Base-by-base conservation (phyloP, 2,888 invertebrate species). In the Stramonita haemastoma region DNA sequence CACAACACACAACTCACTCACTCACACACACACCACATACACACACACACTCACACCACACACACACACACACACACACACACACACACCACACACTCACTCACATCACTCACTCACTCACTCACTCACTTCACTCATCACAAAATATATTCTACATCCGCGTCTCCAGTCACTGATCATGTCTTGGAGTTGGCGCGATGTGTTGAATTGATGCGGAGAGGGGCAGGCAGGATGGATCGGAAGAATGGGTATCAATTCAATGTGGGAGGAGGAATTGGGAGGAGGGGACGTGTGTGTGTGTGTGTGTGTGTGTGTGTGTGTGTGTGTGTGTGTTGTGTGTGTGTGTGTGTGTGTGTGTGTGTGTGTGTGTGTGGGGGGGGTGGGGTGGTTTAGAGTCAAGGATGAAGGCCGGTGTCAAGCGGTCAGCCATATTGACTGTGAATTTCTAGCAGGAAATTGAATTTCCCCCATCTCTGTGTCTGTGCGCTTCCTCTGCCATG, bases 311-410 rank as follows among this genome's bases (percentile, higher is more conserved):
- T 32, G 79, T 79, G 79, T 0, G 0, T 15, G 13, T 11, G 79
- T 2, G 79, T 32, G 79, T 32, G 79, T 32, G 79, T 32, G 79
- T 1, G 79, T 1, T n/a, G 79, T 1, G 79, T 1, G 79, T 1
- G 79, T 79, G 79, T 79, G 79, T 79, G 34, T 2, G 79, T 79
- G 79, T 29, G 79, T 79, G 79, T 79, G 79, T 79, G 32, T 79
- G 79, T 79, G 79, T 29, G 79, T 79, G 29, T 79, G 79, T 32
- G 79, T 34, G 79, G 32, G 32, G 79, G 34, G 73, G 26, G 73
- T 11, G 79, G 5, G 83, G 83, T 46, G 83, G 29, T 29, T 32
- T 34, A 17, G 32, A 34, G 79, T 79, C 79, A 79, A 79, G 32
- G 79, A 22, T 73, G n/a, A n/a, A 29, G 73, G 29, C 73, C 73